A percentile compares a stretch with the other conserved stretches of the same genome.
These are phyloP conservation scores for Melanogrammus aeglefinus DNA, from an alignment of 2,797 vertebrate species.

Conservation along the genomic window DNA sequence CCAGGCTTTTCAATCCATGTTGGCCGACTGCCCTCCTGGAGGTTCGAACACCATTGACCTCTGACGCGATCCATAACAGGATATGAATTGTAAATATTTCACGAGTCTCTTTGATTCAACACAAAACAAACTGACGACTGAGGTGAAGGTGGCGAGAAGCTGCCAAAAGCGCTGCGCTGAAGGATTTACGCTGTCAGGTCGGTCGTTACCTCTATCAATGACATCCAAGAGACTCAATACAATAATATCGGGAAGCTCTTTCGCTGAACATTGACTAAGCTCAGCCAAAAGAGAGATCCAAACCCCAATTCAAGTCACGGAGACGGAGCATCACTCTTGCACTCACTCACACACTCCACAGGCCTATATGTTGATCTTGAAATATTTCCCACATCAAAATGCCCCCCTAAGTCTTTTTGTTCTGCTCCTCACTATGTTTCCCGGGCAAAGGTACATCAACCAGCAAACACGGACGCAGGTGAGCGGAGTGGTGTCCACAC, in stretches of 20 bases:
- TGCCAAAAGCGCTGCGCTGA: not conserved
- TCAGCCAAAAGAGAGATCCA: not conserved
- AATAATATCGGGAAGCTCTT: conserved; percentile 3
- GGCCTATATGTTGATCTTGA: not conserved
- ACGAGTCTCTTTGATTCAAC: conserved; percentile 18
- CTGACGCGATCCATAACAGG: conserved; percentile 19
- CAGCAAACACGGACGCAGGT: not conserved
- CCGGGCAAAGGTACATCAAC: not conserved
- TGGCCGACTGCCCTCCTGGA: conserved; percentile 21
- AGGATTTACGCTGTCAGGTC: not conserved
- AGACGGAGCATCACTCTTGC: not conserved
- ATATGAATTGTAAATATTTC: conserved; percentile 21
- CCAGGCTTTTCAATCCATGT: conserved; percentile 17
- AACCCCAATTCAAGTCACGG: not conserved
- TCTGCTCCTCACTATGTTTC: not conserved
- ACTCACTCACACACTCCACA: not conserved
- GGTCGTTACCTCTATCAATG: conserved; percentile 12
- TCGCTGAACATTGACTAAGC: conserved; percentile 6
- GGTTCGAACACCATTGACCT: conserved; percentile 22
- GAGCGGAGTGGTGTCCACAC: not conserved
- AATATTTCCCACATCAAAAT: not conserved
- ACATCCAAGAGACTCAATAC: conserved; percentile 15
- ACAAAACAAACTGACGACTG: not conserved
- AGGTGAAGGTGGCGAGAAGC: not conserved
- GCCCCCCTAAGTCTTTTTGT: not conserved